Base-by-base conservation (phyloP, 2,888 invertebrate genomes). In the Protodeltote pygarga region DNA sequence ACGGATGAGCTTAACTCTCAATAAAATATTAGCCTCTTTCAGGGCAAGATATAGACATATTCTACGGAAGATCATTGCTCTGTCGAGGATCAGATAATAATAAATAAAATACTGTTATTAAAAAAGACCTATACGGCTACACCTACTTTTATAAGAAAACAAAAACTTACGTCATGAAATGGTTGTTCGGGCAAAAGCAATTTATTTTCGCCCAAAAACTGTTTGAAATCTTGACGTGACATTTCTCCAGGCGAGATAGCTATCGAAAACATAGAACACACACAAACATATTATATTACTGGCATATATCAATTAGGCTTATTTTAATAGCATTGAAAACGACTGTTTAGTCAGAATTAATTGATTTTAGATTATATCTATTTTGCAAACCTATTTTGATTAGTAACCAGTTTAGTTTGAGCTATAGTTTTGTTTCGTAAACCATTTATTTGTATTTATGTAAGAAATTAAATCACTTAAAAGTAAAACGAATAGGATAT, bases 121-220 rank as follows among this genome's bases (percentile, higher is more conserved):
- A n/a, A n/a, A n/a, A n/a, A n/a, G n/a, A n/a, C n/a, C n/a, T n/a
- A n/a, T n/a, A n/a, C n/a, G n/a, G n/a, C n/a, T n/a, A n/a, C n/a
- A n/a, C n/a, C n/a, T n/a, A n/a, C n/a, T n/a, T n/a, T n/a, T n/a
- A n/a, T n/a, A n/a, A 6, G 9, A 6, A 1, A 15, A 13, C 19
- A 32, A 20, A 29, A 35, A 75, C 81, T 82, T 62, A 83, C 83
- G 55, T 83, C 79, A 35, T 77, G 69, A 52, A 65, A 65, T 1
- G 82, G 80, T 37, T 80, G 78, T 23, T 74, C 34, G 0, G 79
- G 79, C 8, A 78, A 50, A 23, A 76, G 59, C 5, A 77, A 42
- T 2, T 70, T 57, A 32, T 54, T 74, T 6, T 54, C 42, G 2
- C 27, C 35, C 23, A 61, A 34, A 40, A 48, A 25, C 5, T 28